Evolutionary conservation across 2,113 vertebrate genomes (phyloP).

Genomic region (Kryptolebias marmoratus): DNA sequence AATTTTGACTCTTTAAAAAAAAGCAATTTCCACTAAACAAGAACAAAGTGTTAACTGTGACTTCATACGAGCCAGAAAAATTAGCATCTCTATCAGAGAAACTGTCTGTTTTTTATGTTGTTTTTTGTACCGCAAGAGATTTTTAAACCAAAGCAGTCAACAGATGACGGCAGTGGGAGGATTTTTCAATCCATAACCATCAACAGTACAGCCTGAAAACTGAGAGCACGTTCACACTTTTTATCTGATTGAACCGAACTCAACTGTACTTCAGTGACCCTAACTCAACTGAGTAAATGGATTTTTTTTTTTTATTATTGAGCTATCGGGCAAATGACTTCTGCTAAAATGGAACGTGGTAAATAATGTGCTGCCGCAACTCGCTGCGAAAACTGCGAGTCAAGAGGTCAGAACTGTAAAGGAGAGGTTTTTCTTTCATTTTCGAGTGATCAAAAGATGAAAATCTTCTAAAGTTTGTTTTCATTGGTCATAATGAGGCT

Average conservation of each 20-base stretch:
- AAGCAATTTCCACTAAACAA: background rate
- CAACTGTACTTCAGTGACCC: background rate
- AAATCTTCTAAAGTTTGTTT: background rate
- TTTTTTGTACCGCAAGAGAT: background rate
- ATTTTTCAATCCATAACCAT: background rate
- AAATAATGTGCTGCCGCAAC: background rate
- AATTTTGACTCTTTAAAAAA: background rate
- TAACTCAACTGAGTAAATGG: constrained; percentile 7
- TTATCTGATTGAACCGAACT: background rate
- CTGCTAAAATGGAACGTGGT: background rate
- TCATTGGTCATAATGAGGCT: background rate
- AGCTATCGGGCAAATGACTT: background rate
- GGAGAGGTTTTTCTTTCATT: constrained; percentile 1
- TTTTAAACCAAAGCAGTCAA: background rate
- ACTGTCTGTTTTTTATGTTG: background rate
- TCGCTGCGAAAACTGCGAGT: background rate
- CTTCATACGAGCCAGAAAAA: background rate
- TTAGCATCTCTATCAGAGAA: background rate
- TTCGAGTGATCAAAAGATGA: background rate
- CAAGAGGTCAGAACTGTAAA: background rate
- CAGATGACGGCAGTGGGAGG: background rate
- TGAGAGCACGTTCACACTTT: background rate
- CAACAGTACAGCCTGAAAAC: background rate
- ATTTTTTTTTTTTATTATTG: background rate
- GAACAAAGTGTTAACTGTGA: background rate